Percentiles rank a stretch among this genome's conserved stretches.
Evolutionary conservation across 2,797 vertebrate species (phyloP).

Genomic region (Myiotriccus ornatus): DNA sequence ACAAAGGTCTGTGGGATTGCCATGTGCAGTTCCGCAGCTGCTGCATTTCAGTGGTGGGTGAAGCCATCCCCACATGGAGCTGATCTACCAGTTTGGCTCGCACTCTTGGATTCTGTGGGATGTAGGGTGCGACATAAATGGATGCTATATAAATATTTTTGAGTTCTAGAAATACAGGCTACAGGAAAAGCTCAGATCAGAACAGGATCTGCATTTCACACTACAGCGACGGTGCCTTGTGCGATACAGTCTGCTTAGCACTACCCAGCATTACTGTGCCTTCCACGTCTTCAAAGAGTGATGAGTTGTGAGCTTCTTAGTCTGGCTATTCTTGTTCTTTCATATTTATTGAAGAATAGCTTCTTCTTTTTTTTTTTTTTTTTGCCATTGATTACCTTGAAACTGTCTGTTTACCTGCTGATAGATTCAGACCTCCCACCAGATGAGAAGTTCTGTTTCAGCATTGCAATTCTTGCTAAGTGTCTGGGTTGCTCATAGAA

Average conservation of each 20-base stretch:
- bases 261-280: neutral
- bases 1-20: neutral
- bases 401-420: neutral
- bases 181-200: neutral
- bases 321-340: neutral
- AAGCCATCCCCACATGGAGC: neutral
- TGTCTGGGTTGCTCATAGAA: neutral
- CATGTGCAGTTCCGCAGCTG: neutral
- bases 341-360: neutral
- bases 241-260: neutral
- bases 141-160: conserved; percentile 27
- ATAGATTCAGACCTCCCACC: neutral
- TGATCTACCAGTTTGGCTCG: neutral
- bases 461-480: neutral
- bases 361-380: neutral
- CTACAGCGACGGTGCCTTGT: neutral
- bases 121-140: neutral
- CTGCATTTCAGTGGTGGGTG: neutral
- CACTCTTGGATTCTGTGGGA: neutral
- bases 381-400: neutral
- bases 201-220: conserved; percentile 1
- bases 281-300: neutral
- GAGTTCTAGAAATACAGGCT: neutral
- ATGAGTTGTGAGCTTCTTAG: neutral
- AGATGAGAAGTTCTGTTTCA: neutral